Percentiles rank a stretch among this genome's conserved stretches.
Evolutionary conservation across 1,140 invertebrate genomes (phyloP).

Genomic region (Cydia fagiglandana): DNA sequence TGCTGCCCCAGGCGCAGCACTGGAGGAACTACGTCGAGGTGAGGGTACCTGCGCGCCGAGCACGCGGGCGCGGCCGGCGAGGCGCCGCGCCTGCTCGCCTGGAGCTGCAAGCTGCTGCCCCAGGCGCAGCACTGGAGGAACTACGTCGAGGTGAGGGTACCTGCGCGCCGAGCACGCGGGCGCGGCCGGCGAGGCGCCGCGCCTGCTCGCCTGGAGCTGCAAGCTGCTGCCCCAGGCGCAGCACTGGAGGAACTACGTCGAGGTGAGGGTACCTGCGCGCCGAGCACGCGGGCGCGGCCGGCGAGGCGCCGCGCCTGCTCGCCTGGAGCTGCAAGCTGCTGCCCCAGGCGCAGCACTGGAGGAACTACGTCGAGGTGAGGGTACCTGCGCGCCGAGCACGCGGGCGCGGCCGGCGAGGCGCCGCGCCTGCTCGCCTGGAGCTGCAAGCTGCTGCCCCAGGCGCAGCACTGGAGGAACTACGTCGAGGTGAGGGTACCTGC

Average conservation of each 20-base stretch:
- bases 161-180: background rate
- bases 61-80: slow-evolving; percentile 84
- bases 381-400: background rate
- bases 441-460: slow-evolving; percentile 82
- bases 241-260: slow-evolving; percentile 33
- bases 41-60: background rate
- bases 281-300: slow-evolving; percentile 78
- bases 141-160: slow-evolving; percentile 36
- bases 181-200: slow-evolving; percentile 89
- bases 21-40: slow-evolving; percentile 36
- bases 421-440: slow-evolving; percentile 90
- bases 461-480: slow-evolving; percentile 34
- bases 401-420: slow-evolving; percentile 87
- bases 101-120: slow-evolving; percentile 86
- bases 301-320: slow-evolving; percentile 89
- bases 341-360: slow-evolving; percentile 34
- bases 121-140: slow-evolving; percentile 33
- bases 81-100: slow-evolving; percentile 89
- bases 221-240: slow-evolving; percentile 80
- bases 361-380: slow-evolving; percentile 37
- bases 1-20: slow-evolving; percentile 61
- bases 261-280: slow-evolving; percentile 26
- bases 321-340: slow-evolving; percentile 90
- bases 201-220: slow-evolving; percentile 90
- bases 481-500: slow-evolving; percentile 33